Conservation (phyloP, 1,140 invertebrate species). For the Copidosoma floridanum region DNA sequence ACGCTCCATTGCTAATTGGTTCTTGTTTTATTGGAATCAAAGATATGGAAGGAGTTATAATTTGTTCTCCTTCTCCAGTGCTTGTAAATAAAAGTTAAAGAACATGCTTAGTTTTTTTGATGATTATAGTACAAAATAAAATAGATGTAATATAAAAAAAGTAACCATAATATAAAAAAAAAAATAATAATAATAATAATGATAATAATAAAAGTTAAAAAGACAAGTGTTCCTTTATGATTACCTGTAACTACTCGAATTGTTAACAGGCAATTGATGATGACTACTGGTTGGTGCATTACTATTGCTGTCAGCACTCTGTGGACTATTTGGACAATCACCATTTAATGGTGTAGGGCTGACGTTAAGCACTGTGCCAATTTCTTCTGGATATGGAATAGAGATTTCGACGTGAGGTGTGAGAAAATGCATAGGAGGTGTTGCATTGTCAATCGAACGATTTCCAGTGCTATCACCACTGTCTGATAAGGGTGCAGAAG, state of each 20-base stretch:
- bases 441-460: conserved; percentile 76
- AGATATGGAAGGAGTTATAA: conserved; percentile 75
- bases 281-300: conserved; percentile 70
- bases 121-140: not conserved
- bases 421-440: conserved; percentile 84
- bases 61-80: conserved; percentile 22
- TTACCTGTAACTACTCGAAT: conserved; percentile 48
- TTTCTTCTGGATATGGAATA: conserved; percentile 67
- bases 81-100: conserved; percentile 16
- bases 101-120: no score
- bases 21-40: conserved; percentile 85
- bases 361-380: conserved; percentile 37
- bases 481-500: conserved; percentile 70
- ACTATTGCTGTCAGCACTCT: conserved; percentile 73
- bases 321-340: conserved; percentile 67
- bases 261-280: conserved; percentile 49
- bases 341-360: conserved; percentile 51
- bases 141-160: not conserved
- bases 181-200: not conserved
- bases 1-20: conserved; percentile 54
- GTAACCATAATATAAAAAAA: not conserved
- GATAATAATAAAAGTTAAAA: not conserved
- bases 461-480: conserved; percentile 76
- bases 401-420: conserved; percentile 88
- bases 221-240: not conserved